Percentiles rank a stretch among this genome's conserved stretches.
These are phyloP conservation scores for Cyclina sinensis DNA, from an alignment of 1,140 invertebrate species.

Conservation along the genomic window DNA sequence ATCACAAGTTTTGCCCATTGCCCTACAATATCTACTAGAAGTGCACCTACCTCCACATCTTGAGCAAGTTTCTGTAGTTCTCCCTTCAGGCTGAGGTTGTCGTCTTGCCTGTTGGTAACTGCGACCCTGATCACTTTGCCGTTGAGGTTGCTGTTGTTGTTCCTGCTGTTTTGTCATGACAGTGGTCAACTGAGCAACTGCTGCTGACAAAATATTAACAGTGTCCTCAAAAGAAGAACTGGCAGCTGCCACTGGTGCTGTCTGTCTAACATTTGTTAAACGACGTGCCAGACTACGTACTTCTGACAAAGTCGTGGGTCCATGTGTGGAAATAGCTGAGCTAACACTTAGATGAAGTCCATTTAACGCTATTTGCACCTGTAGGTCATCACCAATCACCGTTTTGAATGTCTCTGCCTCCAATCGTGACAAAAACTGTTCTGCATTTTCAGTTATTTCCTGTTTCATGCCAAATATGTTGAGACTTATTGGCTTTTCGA, in stretches of 20 bases:
- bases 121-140: background rate
- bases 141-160: too few relatives aligned
- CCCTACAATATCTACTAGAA: background rate
- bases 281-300: background rate
- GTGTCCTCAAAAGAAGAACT: background rate
- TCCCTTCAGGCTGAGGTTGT: background rate
- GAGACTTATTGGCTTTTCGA: background rate
- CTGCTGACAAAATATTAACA: background rate
- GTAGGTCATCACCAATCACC: background rate
- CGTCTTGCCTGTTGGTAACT: background rate
- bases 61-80: background rate
- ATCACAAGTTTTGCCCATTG: background rate
- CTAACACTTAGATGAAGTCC: background rate
- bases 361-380: conserved; percentile 4
- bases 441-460: background rate
- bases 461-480: background rate
- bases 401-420: background rate
- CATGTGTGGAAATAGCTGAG: background rate
- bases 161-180: background rate
- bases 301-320: background rate
- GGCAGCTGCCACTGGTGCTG: background rate
- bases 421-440: background rate
- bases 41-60: conserved; percentile 1
- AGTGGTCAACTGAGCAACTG: background rate
- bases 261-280: background rate